A percentile compares a stretch with the other conserved stretches of the same genome.
These are phyloP conservation scores for Danio choprae DNA, from an alignment of 2,797 vertebrate species.

Conservation along the genomic window DNA sequence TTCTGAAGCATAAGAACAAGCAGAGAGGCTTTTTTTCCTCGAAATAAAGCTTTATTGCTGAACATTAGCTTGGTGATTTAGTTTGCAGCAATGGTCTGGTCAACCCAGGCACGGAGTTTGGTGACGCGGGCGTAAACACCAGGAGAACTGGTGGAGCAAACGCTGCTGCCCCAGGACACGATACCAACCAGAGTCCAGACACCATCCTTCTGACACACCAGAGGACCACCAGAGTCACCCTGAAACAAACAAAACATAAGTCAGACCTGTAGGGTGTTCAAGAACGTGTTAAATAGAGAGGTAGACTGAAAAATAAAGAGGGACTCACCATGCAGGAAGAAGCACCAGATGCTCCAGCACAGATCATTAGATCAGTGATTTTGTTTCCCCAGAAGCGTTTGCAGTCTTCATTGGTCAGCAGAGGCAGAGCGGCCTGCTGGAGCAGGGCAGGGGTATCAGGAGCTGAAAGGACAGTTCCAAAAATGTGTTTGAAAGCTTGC, in stretches of 20 bases:
- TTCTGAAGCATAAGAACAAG: background rate
- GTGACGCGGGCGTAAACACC: conserved; percentile 81
- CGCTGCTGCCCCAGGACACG: conserved; percentile 84
- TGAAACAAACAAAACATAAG: conserved; percentile 60
- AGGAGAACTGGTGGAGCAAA: conserved; percentile 70
- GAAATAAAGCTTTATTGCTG: conserved; percentile 44
- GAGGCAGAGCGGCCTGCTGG: conserved; percentile 85
- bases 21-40: background rate
- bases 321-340: conserved; percentile 85
- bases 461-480: conserved; percentile 65
- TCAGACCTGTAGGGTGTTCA: background rate
- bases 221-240: conserved; percentile 86
- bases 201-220: conserved; percentile 80
- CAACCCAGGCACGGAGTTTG: conserved; percentile 74
- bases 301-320: background rate
- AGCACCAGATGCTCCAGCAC: conserved; percentile 80
- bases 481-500: background rate
- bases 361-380: conserved; percentile 80
- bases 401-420: conserved; percentile 81
- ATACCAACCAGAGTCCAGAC: conserved; percentile 86
- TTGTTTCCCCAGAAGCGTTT: conserved; percentile 78
- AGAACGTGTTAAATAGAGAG: conserved; percentile 64
- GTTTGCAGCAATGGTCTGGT: conserved; percentile 77
- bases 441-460: conserved; percentile 73
- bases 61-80: conserved; percentile 47